Conservation (phyloP, 2,888 invertebrate species). For the Tipula confusa region DNA sequence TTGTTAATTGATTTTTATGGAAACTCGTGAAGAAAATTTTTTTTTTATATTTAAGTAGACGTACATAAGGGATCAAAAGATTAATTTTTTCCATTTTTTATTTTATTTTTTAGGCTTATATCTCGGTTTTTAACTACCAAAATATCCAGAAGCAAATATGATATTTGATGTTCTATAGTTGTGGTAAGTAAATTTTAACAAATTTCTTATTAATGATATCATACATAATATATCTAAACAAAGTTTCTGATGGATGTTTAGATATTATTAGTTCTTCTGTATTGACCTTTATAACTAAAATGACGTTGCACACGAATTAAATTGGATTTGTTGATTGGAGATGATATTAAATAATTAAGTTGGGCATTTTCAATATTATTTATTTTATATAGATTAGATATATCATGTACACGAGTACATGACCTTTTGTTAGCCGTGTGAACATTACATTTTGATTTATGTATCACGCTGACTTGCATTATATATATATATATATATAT, state of each 20-base stretch:
- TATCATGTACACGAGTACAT: not conserved
- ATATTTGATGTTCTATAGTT: not conserved
- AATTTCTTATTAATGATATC: not conserved
- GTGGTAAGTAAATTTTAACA: not conserved
- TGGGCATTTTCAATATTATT: not conserved
- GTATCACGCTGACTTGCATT: not conserved
- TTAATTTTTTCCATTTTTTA: not conserved
- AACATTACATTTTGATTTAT: not conserved
- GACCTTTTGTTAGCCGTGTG: not conserved
- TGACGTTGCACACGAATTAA: not conserved
- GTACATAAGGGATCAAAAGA: not conserved
- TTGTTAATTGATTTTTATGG: conserved; percentile 26
- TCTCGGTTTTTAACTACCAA: not conserved
- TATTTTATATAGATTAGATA: not conserved
- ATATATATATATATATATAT: not conserved
- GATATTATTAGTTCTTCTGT: not conserved
- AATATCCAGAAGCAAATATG: conserved; percentile 12
- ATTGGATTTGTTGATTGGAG: conserved; percentile 7
- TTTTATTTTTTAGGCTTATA: not conserved
- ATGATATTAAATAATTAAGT: not conserved
- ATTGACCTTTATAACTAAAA: not conserved
- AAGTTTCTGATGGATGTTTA: not conserved
- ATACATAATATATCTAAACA: too few species aligned
- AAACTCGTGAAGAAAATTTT: conserved; percentile 6
- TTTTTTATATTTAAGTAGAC: conserved; percentile 13